Percentiles rank a stretch among this genome's conserved stretches.
phyloP scores from a whole-genome alignment of 2,888 invertebrate genomes.

The Phyto melanocephala region DNA sequence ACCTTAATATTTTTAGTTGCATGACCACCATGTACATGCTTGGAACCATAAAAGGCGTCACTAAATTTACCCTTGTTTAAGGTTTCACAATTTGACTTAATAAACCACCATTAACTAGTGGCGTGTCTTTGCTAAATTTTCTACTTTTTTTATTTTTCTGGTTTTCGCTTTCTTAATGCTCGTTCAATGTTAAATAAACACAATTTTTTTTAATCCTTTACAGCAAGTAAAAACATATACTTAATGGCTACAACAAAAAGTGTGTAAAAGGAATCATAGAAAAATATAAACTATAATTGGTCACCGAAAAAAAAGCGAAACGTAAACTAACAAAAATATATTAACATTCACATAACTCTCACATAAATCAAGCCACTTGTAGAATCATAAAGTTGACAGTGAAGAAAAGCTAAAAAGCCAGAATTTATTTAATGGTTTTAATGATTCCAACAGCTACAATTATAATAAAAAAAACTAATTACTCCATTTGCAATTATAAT shows the following conservation, averaged over 20 bases:
- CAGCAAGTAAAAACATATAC: neutral
- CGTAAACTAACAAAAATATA: neutral
- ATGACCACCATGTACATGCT: neutral
- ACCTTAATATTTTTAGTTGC: neutral
- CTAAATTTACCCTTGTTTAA: conserved; percentile 15
- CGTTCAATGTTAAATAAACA: neutral
- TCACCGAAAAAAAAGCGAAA: neutral
- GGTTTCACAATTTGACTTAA: neutral
- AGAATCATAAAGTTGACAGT: too few relatives aligned
- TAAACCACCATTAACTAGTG: neutral
- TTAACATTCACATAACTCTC: neutral
- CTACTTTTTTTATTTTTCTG: neutral
- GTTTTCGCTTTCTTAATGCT: neutral
- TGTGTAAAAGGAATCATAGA: too few relatives aligned
- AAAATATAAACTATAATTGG: neutral
- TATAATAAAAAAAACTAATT: too few relatives aligned
- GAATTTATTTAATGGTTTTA: too few relatives aligned
- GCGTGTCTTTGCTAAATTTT: neutral
- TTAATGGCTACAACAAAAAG: neutral
- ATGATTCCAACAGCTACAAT: too few relatives aligned
- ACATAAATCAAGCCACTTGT: too few relatives aligned
- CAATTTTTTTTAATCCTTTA: neutral
- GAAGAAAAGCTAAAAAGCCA: too few relatives aligned
- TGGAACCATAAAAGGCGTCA: conserved; percentile 20
- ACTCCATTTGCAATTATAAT: too few relatives aligned